Conservation (phyloP, 2,888 invertebrate species). For the Orthosia gothica region DNA sequence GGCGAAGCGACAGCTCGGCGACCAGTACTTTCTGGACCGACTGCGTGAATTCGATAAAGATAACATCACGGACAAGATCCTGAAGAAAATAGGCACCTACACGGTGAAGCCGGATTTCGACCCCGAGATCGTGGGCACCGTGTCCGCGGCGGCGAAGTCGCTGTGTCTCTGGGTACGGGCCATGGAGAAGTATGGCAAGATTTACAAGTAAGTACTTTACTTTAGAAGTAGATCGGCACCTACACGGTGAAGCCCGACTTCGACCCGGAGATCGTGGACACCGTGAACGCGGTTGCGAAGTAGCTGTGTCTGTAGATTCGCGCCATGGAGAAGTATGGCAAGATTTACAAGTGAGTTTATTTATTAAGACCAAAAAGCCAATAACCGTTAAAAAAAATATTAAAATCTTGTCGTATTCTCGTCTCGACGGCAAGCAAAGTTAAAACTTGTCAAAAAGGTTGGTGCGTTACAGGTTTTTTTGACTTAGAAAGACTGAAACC, state of each 20-base stretch:
- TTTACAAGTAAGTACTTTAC: slow-evolving; percentile 93
- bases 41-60: slow-evolving; percentile 97
- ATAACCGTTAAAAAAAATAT: too few relatives aligned
- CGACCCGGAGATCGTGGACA: slow-evolving; percentile 96
- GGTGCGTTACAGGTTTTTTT: too few relatives aligned
- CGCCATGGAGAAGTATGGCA: slow-evolving; percentile 97
- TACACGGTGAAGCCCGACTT: slow-evolving; percentile 96
- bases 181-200: slow-evolving; percentile 97
- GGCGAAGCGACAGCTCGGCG: slow-evolving; percentile 96
- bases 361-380: too few relatives aligned
- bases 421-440: too few relatives aligned
- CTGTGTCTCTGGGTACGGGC: slow-evolving; percentile 98
- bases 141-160: slow-evolving; percentile 96
- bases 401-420: too few relatives aligned
- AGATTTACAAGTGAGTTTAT: slow-evolving; percentile 92
- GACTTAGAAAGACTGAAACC: too few relatives aligned
- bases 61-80: slow-evolving; percentile 95
- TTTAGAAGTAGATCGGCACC: slow-evolving; percentile 93
- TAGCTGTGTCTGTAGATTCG: slow-evolving; percentile 97
- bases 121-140: slow-evolving; percentile 96
- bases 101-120: slow-evolving; percentile 96
- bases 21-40: slow-evolving; percentile 95
- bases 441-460: too few relatives aligned
- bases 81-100: slow-evolving; percentile 95
- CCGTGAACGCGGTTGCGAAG: slow-evolving; percentile 96